Evolutionary conservation across 2,113 vertebrate species (phyloP).

Genomic region (Ochotona curzoniae): DNA sequence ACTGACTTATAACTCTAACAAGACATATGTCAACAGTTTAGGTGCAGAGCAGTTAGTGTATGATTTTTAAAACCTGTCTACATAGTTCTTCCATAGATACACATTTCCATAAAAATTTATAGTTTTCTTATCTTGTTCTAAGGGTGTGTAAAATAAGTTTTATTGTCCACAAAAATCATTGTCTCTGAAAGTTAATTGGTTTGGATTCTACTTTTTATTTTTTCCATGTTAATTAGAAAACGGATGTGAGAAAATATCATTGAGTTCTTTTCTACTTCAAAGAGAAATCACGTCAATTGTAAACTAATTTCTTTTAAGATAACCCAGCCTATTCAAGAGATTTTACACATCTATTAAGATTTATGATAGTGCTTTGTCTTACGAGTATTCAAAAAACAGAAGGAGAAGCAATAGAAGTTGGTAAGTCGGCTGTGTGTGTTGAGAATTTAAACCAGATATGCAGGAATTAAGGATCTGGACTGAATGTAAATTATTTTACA

Average conservation of each 20-base stretch:
- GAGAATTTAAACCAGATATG: constrained; percentile 47
- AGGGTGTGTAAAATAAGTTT: not conserved
- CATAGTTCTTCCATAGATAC: not conserved
- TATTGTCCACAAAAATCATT: not conserved
- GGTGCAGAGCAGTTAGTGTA: too few species aligned
- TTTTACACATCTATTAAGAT: constrained; percentile 24
- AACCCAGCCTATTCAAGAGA: constrained; percentile 10
- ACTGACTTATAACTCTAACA: too few species aligned
- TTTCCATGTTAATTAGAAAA: not conserved
- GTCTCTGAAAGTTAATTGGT: not conserved
- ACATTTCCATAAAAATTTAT: not conserved
- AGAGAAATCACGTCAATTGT: not conserved
- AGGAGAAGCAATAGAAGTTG: not conserved
- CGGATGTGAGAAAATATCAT: not conserved
- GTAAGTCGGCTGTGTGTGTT: not conserved
- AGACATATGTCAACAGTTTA: too few species aligned
- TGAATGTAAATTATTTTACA: constrained; percentile 28
- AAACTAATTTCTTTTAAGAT: constrained; percentile 37
- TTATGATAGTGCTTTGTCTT: not conserved
- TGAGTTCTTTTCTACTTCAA: not conserved
- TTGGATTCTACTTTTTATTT: not conserved
- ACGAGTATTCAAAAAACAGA: constrained; percentile 43
- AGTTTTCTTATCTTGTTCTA: not conserved
- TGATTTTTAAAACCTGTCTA: too few species aligned
- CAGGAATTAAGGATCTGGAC: constrained; percentile 10